Percentiles rank a stretch among this genome's conserved stretches.
These are phyloP conservation scores for Parauchenoglanis ngamensis DNA, from an alignment of 2,797 vertebrate genomes.

Conservation along the genomic window DNA sequence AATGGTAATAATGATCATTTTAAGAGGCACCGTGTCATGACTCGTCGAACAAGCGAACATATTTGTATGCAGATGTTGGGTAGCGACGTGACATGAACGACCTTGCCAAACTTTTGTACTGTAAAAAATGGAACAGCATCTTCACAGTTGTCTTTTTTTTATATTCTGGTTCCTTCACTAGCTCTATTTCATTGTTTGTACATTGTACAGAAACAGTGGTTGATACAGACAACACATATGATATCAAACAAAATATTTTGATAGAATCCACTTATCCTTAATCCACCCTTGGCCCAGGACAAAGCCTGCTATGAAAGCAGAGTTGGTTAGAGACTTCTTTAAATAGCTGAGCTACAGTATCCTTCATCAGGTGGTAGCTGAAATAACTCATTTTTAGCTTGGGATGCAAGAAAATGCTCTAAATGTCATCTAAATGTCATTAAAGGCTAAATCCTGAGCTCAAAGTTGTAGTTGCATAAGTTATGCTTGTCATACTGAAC, in stretches of 20 bases:
- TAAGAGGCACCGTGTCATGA: constrained; percentile 74
- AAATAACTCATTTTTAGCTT: constrained; percentile 11
- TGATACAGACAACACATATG: neutral
- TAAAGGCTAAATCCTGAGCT: constrained; percentile 11
- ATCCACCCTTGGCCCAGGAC: neutral
- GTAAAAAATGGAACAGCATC: constrained; percentile 71
- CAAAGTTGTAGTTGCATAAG: neutral
- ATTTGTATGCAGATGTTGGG: constrained; percentile 79
- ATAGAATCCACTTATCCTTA: neutral
- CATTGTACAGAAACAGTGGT: neutral
- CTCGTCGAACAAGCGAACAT: constrained; percentile 78
- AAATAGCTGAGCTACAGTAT: constrained; percentile 5
- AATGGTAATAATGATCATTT: constrained; percentile 87
- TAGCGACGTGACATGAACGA: constrained; percentile 70
- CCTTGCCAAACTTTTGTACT: constrained; percentile 81
- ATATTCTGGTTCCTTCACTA: constrained; percentile 53
- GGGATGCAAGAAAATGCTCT: neutral
- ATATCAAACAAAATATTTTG: neutral
- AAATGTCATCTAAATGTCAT: constrained; percentile 40
- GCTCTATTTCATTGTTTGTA: neutral
- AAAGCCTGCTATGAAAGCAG: neutral
- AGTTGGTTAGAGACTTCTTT: neutral
- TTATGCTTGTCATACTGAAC: constrained; percentile 7
- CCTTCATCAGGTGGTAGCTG: neutral
- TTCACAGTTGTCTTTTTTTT: constrained; percentile 46